phyloP scores from a whole-genome alignment of 2,888 invertebrate genomes.

The Plagodis dolabraria region DNA sequence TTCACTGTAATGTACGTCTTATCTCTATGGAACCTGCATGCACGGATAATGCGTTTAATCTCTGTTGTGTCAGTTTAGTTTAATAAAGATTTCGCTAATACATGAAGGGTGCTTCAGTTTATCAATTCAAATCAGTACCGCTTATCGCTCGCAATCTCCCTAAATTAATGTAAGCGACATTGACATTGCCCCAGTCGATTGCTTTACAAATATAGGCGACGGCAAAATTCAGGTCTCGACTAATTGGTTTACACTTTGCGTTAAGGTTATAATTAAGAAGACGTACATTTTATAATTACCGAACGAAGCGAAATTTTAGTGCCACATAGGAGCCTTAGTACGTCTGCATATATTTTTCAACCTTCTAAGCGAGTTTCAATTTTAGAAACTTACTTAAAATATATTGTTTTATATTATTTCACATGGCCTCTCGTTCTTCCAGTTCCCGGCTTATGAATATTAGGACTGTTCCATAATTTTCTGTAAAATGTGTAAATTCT shows the following conservation, averaged over 20 bases:
- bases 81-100: constrained; percentile 20
- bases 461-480: no score
- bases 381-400: no score
- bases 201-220: constrained; percentile 30
- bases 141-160: constrained; percentile 38
- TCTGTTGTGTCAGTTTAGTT: constrained; percentile 11
- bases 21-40: neutral
- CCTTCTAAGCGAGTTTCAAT: no score
- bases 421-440: no score
- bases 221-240: constrained; percentile 2
- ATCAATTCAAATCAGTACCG: constrained; percentile 34
- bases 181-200: constrained; percentile 30
- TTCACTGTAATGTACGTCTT: neutral
- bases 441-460: no score
- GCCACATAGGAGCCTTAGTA: no score
- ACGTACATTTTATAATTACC: no score
- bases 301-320: no score
- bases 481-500: no score
- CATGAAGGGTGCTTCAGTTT: constrained; percentile 31
- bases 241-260: neutral
- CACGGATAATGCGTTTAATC: constrained; percentile 1
- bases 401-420: no score
- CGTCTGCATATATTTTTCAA: no score
- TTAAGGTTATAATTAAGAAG: no score
- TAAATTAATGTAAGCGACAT: constrained; percentile 31